Evolutionary conservation across 2,797 vertebrate genomes (phyloP).

Genomic region (Notoglanidium macrostoma): DNA sequence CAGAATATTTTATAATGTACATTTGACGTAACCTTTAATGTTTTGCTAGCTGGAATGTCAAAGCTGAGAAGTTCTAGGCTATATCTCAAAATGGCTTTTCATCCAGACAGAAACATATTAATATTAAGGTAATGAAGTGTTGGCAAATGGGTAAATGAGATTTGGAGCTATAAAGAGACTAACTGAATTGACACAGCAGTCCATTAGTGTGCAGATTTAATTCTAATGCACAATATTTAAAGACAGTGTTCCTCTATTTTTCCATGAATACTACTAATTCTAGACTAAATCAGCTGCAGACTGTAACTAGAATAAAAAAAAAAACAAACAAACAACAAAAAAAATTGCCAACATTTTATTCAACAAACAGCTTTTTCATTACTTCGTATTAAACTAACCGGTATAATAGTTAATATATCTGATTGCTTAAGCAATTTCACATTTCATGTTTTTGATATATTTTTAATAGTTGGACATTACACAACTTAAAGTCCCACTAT

Average conservation of each 20-base stretch:
- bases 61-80: not conserved
- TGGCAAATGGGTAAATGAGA: not conserved
- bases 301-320: not conserved
- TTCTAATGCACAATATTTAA: not conserved
- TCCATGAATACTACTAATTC: not conserved
- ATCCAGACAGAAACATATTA: not conserved
- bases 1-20: not conserved
- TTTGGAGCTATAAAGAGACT: not conserved
- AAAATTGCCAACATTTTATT: not conserved
- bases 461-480: not conserved
- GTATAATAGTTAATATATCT: not conserved
- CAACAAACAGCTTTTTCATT: not conserved
- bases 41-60: not conserved
- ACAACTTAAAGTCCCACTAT: too few species aligned
- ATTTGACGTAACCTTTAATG: not conserved
- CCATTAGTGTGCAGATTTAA: not conserved
- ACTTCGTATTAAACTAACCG: not conserved
- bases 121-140: not conserved
- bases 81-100: not conserved
- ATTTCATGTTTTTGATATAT: not conserved
- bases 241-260: not conserved
- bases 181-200: not conserved
- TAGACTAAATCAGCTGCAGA: not conserved
- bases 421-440: not conserved
- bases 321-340: not conserved